phyloP scores from a whole-genome alignment of 2,888 invertebrate species.

The Ophion slaviceki region DNA sequence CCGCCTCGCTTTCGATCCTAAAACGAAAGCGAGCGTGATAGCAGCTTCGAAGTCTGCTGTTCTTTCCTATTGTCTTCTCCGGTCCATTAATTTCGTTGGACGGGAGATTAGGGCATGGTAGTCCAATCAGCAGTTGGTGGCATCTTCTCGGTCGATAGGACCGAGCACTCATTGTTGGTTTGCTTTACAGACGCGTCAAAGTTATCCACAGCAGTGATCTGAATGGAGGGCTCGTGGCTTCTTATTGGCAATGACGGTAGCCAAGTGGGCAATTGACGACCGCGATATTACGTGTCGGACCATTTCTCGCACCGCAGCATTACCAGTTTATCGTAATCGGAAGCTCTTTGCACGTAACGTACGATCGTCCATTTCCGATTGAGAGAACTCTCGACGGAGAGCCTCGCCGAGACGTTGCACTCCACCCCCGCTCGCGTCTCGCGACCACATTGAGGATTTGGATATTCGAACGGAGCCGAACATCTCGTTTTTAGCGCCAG shows the following conservation, averaged over 20 bases:
- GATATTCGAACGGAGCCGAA: slow-evolving; percentile 26
- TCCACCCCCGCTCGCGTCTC: slow-evolving; percentile 1
- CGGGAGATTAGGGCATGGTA: slow-evolving; percentile 21
- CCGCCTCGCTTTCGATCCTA: slow-evolving; percentile 2
- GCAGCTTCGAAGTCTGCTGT: not conserved
- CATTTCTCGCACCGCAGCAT: slow-evolving; percentile 29
- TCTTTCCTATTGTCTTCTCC: slow-evolving; percentile 52
- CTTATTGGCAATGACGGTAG: slow-evolving; percentile 33
- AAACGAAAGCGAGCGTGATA: slow-evolving; percentile 18
- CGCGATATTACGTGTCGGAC: slow-evolving; percentile 49
- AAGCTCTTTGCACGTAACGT: slow-evolving; percentile 67
- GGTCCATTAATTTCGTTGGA: slow-evolving; percentile 46
- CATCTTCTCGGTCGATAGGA: slow-evolving; percentile 11
- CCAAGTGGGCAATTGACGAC: slow-evolving; percentile 59
- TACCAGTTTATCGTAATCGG: slow-evolving; percentile 73
- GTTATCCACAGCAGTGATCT: not conserved
- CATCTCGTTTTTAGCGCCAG: slow-evolving; percentile 49
- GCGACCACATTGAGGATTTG: slow-evolving; percentile 9
- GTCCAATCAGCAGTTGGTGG: slow-evolving; percentile 32
- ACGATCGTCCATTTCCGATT: slow-evolving; percentile 67
- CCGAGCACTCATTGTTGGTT: not conserved
- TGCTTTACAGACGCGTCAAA: not conserved
- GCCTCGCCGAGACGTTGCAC: slow-evolving; percentile 20
- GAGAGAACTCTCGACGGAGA: slow-evolving; percentile 25
- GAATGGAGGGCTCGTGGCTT: not conserved